Percentiles rank a stretch among this genome's conserved stretches.
phyloP scores from a whole-genome alignment of 92 coral and sea anemone species.

The Actinostola sp. region DNA sequence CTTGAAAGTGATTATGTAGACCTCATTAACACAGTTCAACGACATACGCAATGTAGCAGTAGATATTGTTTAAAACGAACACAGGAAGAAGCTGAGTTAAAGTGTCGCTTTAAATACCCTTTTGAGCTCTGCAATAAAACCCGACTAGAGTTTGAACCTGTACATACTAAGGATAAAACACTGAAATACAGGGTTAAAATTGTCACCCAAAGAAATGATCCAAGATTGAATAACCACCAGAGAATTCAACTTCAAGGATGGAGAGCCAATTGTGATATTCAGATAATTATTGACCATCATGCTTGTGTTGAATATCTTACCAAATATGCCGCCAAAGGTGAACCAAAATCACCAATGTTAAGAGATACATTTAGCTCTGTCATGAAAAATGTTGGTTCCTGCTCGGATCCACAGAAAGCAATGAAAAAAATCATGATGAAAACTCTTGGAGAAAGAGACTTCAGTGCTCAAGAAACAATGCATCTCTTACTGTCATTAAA shows the following conservation, averaged over 20 bases:
- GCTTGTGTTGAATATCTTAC: conserved; percentile 61
- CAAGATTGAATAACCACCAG: conserved; percentile 52
- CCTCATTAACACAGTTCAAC: conserved; percentile 63
- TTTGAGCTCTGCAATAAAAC: conserved; percentile 52
- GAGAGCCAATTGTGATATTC: conserved; percentile 66
- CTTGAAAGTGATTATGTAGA: conserved; percentile 52
- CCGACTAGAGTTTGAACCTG: conserved; percentile 60
- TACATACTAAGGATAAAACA: conserved; percentile 52
- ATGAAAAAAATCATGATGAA: conserved; percentile 52
- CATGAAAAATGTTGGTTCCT: conserved; percentile 15
- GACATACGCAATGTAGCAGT: conserved; percentile 72
- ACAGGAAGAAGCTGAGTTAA: conserved; percentile 53
- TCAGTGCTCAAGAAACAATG: conserved; percentile 69
- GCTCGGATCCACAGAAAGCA: conserved; percentile 17
- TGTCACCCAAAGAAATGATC: conserved; percentile 48
- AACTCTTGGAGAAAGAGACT: conserved; percentile 58
- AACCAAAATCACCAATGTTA: conserved; percentile 45
- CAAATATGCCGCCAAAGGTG: conserved; percentile 68
- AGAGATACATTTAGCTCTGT: conserved; percentile 41
- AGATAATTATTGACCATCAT: conserved; percentile 54
- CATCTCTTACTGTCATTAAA: conserved; percentile 46
- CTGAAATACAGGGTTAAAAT: conserved; percentile 48
- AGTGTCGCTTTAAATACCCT: conserved; percentile 72
- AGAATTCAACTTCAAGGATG: conserved; percentile 49
- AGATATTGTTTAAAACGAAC: conserved; percentile 62